A percentile compares a stretch with the other conserved stretches of the same genome.
phyloP scores from a whole-genome alignment of 2,113 vertebrate genomes.

The Apodemus sylvaticus region DNA sequence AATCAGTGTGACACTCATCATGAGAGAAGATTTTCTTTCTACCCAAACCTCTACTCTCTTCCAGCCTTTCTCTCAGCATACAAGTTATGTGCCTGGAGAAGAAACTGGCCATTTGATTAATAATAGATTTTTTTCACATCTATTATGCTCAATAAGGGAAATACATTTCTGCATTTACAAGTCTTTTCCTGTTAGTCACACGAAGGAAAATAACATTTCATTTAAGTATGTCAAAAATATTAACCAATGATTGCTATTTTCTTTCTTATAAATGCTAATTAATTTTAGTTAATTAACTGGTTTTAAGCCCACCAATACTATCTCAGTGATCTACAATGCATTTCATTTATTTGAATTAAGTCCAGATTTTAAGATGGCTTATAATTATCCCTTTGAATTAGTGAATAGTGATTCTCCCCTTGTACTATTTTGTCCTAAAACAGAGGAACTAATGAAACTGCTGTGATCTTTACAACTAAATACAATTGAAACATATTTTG shows the following conservation, averaged over 20 bases:
- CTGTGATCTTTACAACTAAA: background rate
- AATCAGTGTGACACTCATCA: background rate
- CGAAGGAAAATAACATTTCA: constrained; percentile 81
- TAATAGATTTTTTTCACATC: constrained; percentile 63
- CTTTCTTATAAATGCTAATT: constrained; percentile 84
- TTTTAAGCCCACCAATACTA: constrained; percentile 83
- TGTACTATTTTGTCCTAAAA: constrained; percentile 25
- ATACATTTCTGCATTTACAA: constrained; percentile 65
- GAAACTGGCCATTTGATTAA: constrained; percentile 76
- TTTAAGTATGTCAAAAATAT: constrained; percentile 84
- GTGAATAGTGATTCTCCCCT: constrained; percentile 72
- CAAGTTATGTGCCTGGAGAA: background rate
- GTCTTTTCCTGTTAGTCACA: constrained; percentile 80
- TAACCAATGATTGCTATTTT: constrained; percentile 81
- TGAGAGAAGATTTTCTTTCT: background rate
- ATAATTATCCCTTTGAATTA: constrained; percentile 75
- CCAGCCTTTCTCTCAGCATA: background rate
- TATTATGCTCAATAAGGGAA: constrained; percentile 72
- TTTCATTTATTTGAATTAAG: constrained; percentile 85
- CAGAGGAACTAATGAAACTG: constrained; percentile 56
- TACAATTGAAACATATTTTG: constrained; percentile 6
- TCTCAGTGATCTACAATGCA: constrained; percentile 78
- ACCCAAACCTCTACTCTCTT: no score
- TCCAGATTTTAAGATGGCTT: constrained; percentile 80
- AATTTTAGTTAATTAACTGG: constrained; percentile 83